These are phyloP conservation scores for Diloba caeruleocephala DNA, from an alignment of 2,888 invertebrate genomes.

Conservation along the genomic window DNA sequence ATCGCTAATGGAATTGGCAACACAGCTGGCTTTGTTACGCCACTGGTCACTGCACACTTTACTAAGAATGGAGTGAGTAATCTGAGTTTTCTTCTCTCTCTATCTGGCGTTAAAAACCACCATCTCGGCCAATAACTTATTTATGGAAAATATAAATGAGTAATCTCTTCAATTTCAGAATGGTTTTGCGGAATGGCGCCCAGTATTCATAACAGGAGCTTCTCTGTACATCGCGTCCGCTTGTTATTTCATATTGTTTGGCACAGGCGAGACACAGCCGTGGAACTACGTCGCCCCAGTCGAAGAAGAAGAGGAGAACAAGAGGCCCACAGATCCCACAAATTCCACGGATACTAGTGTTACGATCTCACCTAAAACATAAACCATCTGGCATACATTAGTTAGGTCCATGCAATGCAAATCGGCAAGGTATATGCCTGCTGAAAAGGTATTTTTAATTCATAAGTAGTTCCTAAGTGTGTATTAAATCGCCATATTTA, in stretches of 20 bases:
- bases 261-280: slow-evolving; percentile 91
- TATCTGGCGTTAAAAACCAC: too few relatives aligned
- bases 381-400: slow-evolving; percentile 36
- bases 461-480: slow-evolving; percentile 32
- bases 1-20: slow-evolving; percentile 93
- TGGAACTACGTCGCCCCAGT: slow-evolving; percentile 90
- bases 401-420: slow-evolving; percentile 9
- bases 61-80: slow-evolving; percentile 88
- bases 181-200: slow-evolving; percentile 93
- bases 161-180: slow-evolving; percentile 86
- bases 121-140: too few relatives aligned
- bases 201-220: slow-evolving; percentile 92
- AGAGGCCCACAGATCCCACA: slow-evolving; percentile 60
- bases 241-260: slow-evolving; percentile 91
- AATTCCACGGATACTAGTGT: slow-evolving; percentile 67
- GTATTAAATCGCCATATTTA: slow-evolving; percentile 46
- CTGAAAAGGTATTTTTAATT: slow-evolving; percentile 30
- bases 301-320: slow-evolving; percentile 71
- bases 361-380: slow-evolving; percentile 78
- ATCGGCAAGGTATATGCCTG: slow-evolving; percentile 11
- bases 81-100: neutral
- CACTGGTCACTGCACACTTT: slow-evolving; percentile 91
- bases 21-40: slow-evolving; percentile 92
- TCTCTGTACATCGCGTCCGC: slow-evolving; percentile 92
- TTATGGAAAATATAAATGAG: too few relatives aligned